These are phyloP conservation scores for Magallana ariakensis DNA, from an alignment of 1,140 invertebrate genomes.

Conservation along the genomic window DNA sequence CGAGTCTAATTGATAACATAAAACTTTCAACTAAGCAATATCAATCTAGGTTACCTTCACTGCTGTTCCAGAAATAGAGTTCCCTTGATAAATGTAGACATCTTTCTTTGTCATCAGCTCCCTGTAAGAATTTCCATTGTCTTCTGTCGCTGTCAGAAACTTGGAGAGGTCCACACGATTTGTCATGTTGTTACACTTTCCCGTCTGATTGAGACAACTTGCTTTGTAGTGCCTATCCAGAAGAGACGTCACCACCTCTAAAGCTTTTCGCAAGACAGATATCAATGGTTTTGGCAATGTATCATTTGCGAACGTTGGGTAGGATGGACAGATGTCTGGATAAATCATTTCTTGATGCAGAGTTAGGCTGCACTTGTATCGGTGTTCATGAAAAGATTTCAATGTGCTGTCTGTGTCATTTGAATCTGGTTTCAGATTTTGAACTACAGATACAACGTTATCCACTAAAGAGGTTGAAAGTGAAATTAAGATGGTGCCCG, in stretches of 20 bases:
- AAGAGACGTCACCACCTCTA: conserved; percentile 36
- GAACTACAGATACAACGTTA: not conserved
- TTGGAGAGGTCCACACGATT: not conserved
- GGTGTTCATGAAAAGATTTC: conserved; percentile 40
- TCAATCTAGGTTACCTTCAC: not conserved
- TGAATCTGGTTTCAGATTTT: not conserved
- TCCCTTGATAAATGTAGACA: not conserved
- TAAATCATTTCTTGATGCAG: conserved; percentile 38
- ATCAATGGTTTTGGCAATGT: not conserved
- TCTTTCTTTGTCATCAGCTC: conserved; percentile 9
- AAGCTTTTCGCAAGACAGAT: conserved; percentile 40
- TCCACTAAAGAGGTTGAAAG: not conserved
- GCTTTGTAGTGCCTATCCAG: conserved; percentile 52
- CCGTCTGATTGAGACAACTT: conserved; percentile 49
- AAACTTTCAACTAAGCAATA: too few relatives aligned
- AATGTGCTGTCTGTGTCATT: not conserved
- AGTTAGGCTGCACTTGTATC: conserved; percentile 42
- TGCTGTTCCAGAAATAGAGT: not conserved
- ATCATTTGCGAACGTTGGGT: conserved; percentile 38
- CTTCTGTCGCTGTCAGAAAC: not conserved
- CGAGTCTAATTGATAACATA: too few relatives aligned
- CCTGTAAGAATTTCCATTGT: not conserved
- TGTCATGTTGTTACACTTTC: conserved; percentile 45
- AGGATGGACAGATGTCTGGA: conserved; percentile 31
- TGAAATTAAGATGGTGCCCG: conserved; percentile 17